A percentile compares a stretch with the other conserved stretches of the same genome.
These are phyloP conservation scores for Platygyra sinensis DNA, from an alignment of 64 coral and sea anemone species.

Conservation along the genomic window DNA sequence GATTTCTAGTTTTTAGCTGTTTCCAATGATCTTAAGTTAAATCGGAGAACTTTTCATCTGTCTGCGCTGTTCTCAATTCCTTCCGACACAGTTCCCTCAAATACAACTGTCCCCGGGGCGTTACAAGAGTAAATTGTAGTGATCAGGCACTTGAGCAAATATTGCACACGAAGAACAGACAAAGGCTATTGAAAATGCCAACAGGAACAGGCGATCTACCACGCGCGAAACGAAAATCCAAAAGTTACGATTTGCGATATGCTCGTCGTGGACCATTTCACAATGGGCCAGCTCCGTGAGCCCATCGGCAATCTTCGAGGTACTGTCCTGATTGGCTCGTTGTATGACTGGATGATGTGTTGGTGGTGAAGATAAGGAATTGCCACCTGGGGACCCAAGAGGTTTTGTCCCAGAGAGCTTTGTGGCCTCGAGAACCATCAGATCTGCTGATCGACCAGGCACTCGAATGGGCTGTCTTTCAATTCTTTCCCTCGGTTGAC, in stretches of 20 bases:
- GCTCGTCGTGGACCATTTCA: constrained; percentile 26
- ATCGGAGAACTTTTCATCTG: neutral
- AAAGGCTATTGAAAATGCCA: constrained; percentile 80
- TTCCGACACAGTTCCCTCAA: neutral
- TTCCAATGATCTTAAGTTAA: too few relatives aligned
- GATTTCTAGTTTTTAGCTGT: too few relatives aligned
- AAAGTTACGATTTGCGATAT: constrained; percentile 60
- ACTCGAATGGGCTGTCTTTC: neutral
- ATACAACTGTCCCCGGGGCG: neutral
- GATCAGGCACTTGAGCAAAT: constrained; percentile 74
- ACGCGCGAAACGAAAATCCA: constrained; percentile 93
- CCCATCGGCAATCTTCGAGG: constrained; percentile 44
- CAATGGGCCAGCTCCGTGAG: constrained; percentile 49
- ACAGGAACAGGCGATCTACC: constrained; percentile 72
- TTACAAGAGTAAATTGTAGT: constrained; percentile 66
- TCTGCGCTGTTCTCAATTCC: neutral
- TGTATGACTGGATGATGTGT: neutral
- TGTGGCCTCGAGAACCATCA: constrained; percentile 32
- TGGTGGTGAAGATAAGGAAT: constrained; percentile 6
- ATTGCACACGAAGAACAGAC: constrained; percentile 71
- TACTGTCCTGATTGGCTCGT: neutral
- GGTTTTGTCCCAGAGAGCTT: constrained; percentile 56
- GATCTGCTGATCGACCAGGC: constrained; percentile 2
- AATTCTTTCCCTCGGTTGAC: constrained; percentile 53
- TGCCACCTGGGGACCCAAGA: constrained; percentile 7